Evolutionary conservation across 1,140 invertebrate genomes (phyloP).

Genomic region (Coenobita brevimanus): DNA sequence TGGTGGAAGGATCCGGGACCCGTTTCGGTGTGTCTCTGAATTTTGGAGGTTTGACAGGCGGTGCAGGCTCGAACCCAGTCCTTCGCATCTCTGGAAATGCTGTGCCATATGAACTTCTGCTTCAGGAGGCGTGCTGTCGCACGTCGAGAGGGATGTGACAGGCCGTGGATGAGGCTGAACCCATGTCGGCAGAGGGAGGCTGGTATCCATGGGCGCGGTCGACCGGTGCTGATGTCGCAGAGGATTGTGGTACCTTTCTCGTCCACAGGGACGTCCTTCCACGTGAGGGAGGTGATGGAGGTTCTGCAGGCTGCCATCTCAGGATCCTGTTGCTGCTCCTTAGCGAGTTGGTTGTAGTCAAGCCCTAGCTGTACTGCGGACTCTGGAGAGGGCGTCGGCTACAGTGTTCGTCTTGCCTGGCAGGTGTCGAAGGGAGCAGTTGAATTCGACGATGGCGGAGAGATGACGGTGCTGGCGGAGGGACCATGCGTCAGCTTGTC

Average conservation of each 20-base stretch:
- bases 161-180: neutral
- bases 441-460: conserved; percentile 21
- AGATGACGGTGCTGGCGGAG: neutral
- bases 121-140: too few relatives aligned
- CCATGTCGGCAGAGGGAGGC: neutral
- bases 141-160: neutral
- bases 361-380: conserved; percentile 1
- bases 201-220: neutral
- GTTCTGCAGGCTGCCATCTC: neutral
- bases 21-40: too few relatives aligned
- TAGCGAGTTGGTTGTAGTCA: conserved; percentile 5
- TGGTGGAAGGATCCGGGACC: too few relatives aligned
- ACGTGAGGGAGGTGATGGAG: neutral
- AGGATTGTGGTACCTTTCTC: too few relatives aligned
- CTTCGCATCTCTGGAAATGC: too few relatives aligned
- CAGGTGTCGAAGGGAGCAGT: too few relatives aligned
- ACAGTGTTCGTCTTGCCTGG: neutral
- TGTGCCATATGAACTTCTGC: too few relatives aligned
- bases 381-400: conserved; percentile 11
- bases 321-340: too few relatives aligned
- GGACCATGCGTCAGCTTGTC: too few relatives aligned
- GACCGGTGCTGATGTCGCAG: neutral
- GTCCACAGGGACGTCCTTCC: neutral
- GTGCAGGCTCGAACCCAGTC: too few relatives aligned
- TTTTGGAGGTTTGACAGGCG: too few relatives aligned